Evolutionary conservation across 23 tunicate genomes (phyloP).

Genomic region (Aplidium turbinatum): DNA sequence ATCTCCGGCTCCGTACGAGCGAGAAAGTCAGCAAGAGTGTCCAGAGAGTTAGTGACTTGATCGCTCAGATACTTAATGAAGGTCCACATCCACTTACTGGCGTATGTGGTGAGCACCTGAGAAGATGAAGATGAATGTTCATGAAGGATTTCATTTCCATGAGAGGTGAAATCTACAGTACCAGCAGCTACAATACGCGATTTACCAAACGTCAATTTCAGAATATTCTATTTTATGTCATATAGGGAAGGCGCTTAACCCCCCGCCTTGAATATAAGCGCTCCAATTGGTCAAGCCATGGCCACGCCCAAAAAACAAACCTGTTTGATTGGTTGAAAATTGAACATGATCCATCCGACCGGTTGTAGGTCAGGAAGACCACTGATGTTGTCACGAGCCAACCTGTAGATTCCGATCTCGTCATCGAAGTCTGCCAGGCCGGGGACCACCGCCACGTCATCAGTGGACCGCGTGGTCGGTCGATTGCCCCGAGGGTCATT

Average conservation of each 20-base stretch:
- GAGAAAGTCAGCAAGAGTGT: constrained; percentile 82
- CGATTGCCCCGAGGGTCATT: constrained; percentile 34
- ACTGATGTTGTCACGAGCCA: constrained; percentile 72
- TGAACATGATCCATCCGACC: constrained; percentile 80
- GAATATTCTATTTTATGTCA: no score
- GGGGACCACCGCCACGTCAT: constrained; percentile 60
- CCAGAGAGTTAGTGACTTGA: constrained; percentile 83
- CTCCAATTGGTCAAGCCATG: no score
- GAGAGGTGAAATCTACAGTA: not conserved
- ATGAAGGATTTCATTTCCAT: not conserved
- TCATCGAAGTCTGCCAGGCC: constrained; percentile 86
- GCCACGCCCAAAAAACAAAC: no score
- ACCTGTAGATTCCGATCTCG: constrained; percentile 73
- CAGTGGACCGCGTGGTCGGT: constrained; percentile 35
- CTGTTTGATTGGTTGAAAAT: constrained; percentile 94
- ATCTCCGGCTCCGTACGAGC: constrained; percentile 95
- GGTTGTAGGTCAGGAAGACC: constrained; percentile 58
- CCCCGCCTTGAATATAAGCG: no score
- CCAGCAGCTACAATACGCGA: no score
- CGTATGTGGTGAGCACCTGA: constrained; percentile 89
- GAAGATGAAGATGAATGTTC: no score
- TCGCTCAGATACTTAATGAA: constrained; percentile 79
- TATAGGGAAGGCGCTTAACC: no score
- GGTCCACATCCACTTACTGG: constrained; percentile 98
- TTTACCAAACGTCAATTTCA: no score